phyloP scores from a whole-genome alignment of 1,140 invertebrate genomes.

The Berghia stephanieae region DNA sequence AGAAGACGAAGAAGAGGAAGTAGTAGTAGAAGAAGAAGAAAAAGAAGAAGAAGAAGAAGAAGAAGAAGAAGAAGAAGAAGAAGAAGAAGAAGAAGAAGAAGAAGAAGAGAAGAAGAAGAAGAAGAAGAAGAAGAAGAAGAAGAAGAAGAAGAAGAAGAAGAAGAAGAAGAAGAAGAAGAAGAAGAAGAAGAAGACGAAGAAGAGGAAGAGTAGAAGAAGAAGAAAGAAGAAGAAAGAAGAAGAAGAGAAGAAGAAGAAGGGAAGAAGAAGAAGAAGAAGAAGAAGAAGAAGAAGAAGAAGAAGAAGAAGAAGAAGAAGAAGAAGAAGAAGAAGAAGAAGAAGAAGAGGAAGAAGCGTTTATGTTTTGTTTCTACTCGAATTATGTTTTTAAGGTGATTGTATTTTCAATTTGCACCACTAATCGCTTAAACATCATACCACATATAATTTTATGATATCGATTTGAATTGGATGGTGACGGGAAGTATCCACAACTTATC shows the following conservation, averaged over 20 bases:
- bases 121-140: not conserved
- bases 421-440: not conserved
- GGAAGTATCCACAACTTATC: no score
- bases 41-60: not conserved
- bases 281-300: not conserved
- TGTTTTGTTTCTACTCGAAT: not conserved
- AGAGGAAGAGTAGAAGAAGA: not conserved
- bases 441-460: not conserved
- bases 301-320: conserved; percentile 16
- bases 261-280: not conserved
- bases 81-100: no score
- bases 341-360: not conserved
- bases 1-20: no score
- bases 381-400: not conserved
- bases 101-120: not conserved
- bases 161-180: not conserved
- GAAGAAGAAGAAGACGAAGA: not conserved
- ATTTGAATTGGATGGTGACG: not conserved
- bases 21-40: not conserved
- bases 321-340: not conserved
- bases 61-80: not conserved
- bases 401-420: not conserved
- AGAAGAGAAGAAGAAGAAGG: not conserved
- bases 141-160: not conserved
- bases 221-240: not conserved